Evolutionary conservation across 1,140 invertebrate species (phyloP).

Genomic region (Chlorops oryzae): DNA sequence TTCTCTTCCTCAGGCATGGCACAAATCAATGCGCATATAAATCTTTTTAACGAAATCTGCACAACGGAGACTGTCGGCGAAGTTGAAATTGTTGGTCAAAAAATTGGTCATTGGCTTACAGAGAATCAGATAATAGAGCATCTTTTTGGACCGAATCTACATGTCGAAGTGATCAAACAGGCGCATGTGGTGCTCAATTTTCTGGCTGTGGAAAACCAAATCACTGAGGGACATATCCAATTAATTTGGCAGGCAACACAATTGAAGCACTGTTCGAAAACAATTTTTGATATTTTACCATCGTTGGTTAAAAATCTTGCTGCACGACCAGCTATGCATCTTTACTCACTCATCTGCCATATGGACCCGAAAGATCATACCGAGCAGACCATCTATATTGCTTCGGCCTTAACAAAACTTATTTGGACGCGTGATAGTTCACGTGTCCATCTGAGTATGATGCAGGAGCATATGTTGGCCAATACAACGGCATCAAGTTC

Average conservation of each 20-base stretch:
- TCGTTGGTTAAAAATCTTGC: slow-evolving; percentile 86
- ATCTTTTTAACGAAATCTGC: slow-evolving; percentile 81
- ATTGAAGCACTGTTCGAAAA: slow-evolving; percentile 87
- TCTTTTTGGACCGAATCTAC: slow-evolving; percentile 91
- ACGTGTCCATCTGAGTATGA: slow-evolving; percentile 51
- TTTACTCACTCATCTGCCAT: slow-evolving; percentile 76
- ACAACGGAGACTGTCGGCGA: slow-evolving; percentile 79
- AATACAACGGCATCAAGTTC: slow-evolving; percentile 57
- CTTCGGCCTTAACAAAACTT: slow-evolving; percentile 81
- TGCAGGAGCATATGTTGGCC: slow-evolving; percentile 51
- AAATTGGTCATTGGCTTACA: slow-evolving; percentile 81
- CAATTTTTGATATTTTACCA: slow-evolving; percentile 84
- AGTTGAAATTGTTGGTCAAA: slow-evolving; percentile 74
- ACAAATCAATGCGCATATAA: slow-evolving; percentile 92
- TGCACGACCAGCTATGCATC: slow-evolving; percentile 76
- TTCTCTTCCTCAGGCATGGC: slow-evolving; percentile 58
- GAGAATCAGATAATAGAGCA: slow-evolving; percentile 89
- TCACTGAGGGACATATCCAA: slow-evolving; percentile 87
- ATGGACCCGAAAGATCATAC: slow-evolving; percentile 86
- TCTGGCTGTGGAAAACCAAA: slow-evolving; percentile 81
- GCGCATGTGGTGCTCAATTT: slow-evolving; percentile 90
- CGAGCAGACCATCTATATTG: slow-evolving; percentile 85
- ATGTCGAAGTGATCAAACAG: slow-evolving; percentile 91
- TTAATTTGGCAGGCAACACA: slow-evolving; percentile 91
- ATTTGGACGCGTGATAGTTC: slow-evolving; percentile 74